phyloP scores from a whole-genome alignment of 2,113 vertebrate species.

The Lepisosteus oculatus region DNA sequence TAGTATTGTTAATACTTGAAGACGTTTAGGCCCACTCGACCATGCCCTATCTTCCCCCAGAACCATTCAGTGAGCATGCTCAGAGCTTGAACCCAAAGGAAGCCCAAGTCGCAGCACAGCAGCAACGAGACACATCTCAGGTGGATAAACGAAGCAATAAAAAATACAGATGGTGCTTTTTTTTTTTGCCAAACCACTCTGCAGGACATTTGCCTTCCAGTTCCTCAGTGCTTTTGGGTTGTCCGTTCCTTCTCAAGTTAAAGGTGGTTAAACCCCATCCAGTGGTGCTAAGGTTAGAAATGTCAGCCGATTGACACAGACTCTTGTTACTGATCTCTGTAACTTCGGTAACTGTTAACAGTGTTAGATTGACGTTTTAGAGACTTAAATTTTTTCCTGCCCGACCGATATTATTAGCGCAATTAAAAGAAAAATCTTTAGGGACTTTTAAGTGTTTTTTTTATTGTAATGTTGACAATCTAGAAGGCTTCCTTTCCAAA shows the following conservation, averaged over 20 bases:
- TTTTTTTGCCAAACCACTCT: neutral
- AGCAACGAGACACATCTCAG: slow-evolving; percentile 53
- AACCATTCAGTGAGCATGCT: slow-evolving; percentile 48
- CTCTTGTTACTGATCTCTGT: neutral
- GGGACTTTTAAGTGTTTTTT: no score
- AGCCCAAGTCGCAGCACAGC: slow-evolving; percentile 32
- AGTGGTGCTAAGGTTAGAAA: slow-evolving; percentile 63
- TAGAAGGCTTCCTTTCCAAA: no score
- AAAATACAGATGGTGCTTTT: slow-evolving; percentile 24
- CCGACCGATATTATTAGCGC: no score
- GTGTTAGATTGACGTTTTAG: no score
- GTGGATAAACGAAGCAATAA: slow-evolving; percentile 36
- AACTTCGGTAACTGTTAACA: no score
- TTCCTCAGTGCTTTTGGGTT: slow-evolving; percentile 25
- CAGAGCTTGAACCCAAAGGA: slow-evolving; percentile 23
- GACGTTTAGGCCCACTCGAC: slow-evolving; percentile 48
- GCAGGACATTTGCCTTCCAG: slow-evolving; percentile 24
- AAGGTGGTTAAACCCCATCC: slow-evolving; percentile 31
- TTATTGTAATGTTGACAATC: no score
- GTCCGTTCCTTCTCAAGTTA: slow-evolving; percentile 33
- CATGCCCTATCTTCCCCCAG: slow-evolving; percentile 46
- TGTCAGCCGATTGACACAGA: slow-evolving; percentile 23
- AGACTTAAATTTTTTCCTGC: no score
- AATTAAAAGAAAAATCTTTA: no score
- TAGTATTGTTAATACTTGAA: slow-evolving; percentile 66